Evolutionary conservation across 2,797 vertebrate genomes (phyloP).

Genomic region (Hypotaenidia philippensis): DNA sequence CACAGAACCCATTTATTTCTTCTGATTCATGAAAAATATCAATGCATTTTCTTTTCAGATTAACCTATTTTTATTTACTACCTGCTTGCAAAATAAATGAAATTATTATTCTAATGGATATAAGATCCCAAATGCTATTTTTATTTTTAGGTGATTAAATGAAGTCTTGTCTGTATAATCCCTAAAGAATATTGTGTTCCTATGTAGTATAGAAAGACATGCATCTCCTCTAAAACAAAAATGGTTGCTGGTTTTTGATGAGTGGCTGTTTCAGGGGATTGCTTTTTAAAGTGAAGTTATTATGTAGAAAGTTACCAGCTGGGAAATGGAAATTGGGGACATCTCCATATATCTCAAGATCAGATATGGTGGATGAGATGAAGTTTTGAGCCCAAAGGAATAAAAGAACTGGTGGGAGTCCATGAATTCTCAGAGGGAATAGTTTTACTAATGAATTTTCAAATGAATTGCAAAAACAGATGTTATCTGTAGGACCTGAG

Average conservation of each 20-base stretch:
- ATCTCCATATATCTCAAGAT: neutral
- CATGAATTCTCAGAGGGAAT: neutral
- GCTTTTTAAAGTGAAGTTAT: neutral
- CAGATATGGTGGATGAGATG: neutral
- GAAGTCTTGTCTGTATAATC: neutral
- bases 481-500: slow-evolving; percentile 2
- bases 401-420: neutral
- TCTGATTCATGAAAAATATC: neutral
- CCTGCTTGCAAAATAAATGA: neutral
- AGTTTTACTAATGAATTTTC: slow-evolving; percentile 44
- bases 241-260: neutral
- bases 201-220: neutral
- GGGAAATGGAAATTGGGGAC: neutral
- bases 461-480: slow-evolving; percentile 1
- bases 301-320: neutral
- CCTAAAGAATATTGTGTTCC: neutral
- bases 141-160: neutral
- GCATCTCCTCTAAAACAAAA: neutral
- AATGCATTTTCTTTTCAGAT: neutral
- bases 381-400: neutral
- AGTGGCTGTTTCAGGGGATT: neutral
- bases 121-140: neutral
- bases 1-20: neutral
- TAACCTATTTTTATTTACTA: neutral
- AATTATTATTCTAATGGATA: neutral